Conservation (phyloP, 2,797 vertebrate species). For the Takifugu ocellatus region DNA sequence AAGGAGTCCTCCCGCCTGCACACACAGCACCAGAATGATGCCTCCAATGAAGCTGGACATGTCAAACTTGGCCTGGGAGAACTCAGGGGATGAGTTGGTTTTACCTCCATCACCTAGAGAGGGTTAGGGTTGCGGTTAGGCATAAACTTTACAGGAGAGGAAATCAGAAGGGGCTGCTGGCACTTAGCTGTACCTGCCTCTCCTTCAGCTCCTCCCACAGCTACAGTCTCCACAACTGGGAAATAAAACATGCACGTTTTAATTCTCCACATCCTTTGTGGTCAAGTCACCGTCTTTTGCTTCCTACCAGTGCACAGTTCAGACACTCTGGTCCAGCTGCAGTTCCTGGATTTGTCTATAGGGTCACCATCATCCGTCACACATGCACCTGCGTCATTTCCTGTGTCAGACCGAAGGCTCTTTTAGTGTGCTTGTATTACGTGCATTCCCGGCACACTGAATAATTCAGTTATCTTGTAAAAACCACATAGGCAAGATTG, state of each 20-base stretch:
- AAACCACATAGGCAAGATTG: conserved; percentile 49
- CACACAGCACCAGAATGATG: conserved; percentile 84
- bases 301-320: conserved; percentile 63
- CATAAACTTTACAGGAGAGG: conserved; percentile 28
- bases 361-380: conserved; percentile 37
- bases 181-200: conserved; percentile 63
- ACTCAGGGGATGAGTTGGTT: conserved; percentile 46
- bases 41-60: conserved; percentile 91
- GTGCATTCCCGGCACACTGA: conserved; percentile 50
- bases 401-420: conserved; percentile 31
- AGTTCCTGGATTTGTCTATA: conserved; percentile 43
- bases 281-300: neutral
- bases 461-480: conserved; percentile 73
- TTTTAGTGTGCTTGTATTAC: conserved; percentile 7
- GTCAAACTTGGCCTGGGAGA: conserved; percentile 82
- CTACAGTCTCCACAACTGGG: conserved; percentile 59
- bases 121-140: neutral
- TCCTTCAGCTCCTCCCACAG: conserved; percentile 38
- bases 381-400: conserved; percentile 58
- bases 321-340: conserved; percentile 62
- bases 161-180: conserved; percentile 19
- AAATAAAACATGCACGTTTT: conserved; percentile 20
- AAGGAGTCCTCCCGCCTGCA: conserved; percentile 85
- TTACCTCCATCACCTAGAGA: conserved; percentile 42
- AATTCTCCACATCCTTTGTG: neutral